Conservation (phyloP, 2,797 vertebrate genomes). For the Galaxias olidus region DNA sequence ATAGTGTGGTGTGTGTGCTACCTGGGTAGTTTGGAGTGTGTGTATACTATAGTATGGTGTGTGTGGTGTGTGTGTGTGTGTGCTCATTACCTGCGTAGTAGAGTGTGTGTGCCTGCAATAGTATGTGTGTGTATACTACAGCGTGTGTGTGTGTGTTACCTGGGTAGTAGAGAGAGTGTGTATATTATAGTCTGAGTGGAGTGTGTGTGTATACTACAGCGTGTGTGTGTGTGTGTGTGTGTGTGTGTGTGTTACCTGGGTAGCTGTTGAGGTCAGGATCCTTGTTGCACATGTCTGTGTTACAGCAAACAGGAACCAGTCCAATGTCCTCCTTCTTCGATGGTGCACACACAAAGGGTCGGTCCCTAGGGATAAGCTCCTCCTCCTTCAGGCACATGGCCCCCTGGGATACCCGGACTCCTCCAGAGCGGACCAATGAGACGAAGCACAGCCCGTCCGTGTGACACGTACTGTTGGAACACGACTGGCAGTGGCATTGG, state of each 20-base stretch:
- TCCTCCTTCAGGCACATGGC: conserved; percentile 76
- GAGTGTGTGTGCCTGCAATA: too few relatives aligned
- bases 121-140: background rate
- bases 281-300: conserved; percentile 80
- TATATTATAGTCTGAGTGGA: too few relatives aligned
- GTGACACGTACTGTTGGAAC: conserved; percentile 81
- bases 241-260: conserved; percentile 19
- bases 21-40: background rate
- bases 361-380: conserved; percentile 79
- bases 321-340: conserved; percentile 66
- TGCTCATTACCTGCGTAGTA: too few relatives aligned
- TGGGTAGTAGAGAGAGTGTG: too few relatives aligned
- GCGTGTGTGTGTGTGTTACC: too few relatives aligned
- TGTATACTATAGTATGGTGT: too few relatives aligned
- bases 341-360: conserved; percentile 80
- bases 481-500: conserved; percentile 82
- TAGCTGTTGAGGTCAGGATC: conserved; percentile 44
- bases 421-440: conserved; percentile 70
- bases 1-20: conserved; percentile 3
- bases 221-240: conserved; percentile 1
- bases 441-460: conserved; percentile 83
- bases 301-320: conserved; percentile 74
- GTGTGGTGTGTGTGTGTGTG: conserved; percentile 2
- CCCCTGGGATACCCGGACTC: conserved; percentile 69
- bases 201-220: background rate